These are phyloP conservation scores for Planococcus citri DNA, from an alignment of 1,140 invertebrate species.

Conservation along the genomic window DNA sequence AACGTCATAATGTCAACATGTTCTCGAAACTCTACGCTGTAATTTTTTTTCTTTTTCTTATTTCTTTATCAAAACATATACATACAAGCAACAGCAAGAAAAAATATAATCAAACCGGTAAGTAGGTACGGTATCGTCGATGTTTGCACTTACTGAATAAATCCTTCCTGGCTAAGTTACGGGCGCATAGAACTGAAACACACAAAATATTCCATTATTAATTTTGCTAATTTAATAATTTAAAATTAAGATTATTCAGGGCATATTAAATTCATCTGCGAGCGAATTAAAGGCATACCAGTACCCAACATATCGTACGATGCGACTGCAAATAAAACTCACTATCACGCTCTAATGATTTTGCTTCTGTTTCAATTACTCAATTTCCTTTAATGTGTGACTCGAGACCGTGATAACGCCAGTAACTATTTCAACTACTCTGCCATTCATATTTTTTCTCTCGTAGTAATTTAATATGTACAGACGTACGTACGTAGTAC, in stretches of 20 bases:
- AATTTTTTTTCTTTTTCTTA: too few relatives aligned
- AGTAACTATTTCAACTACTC: neutral
- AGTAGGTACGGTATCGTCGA: too few relatives aligned
- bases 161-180: constrained; percentile 4
- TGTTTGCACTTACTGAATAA: constrained; percentile 12
- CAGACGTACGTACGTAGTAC: too few relatives aligned
- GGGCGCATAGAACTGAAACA: constrained; percentile 5
- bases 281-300: neutral
- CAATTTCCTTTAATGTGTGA: neutral
- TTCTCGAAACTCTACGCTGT: too few relatives aligned
- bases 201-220: neutral
- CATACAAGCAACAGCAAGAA: too few relatives aligned
- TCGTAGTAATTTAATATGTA: too few relatives aligned
- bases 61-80: too few relatives aligned
- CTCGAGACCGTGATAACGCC: neutral
- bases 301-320: neutral
- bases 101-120: too few relatives aligned
- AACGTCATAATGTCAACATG: too few relatives aligned
- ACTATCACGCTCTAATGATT: constrained; percentile 3
- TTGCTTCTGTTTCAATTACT: neutral
- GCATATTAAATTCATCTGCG: too few relatives aligned
- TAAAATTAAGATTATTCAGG: too few relatives aligned
- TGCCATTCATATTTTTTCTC: too few relatives aligned
- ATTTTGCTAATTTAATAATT: neutral
- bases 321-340: neutral